Evolutionary conservation across 2,113 vertebrate species (phyloP), one percentile per base, ranked within the genome.

Genomic region (Meles meles): DNA sequence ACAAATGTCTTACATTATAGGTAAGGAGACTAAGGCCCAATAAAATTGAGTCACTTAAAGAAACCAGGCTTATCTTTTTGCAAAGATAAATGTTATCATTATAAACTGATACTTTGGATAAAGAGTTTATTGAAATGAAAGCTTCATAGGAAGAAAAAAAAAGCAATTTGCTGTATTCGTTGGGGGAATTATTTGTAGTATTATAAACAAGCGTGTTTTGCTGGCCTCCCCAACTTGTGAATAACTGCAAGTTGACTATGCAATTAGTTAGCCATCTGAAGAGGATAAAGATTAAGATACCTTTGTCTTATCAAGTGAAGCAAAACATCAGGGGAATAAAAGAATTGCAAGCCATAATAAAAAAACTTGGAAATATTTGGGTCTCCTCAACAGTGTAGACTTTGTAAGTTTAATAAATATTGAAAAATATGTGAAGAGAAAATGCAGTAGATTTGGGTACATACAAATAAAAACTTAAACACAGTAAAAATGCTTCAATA

Each of bases 111-210:
- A 14, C 27, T 96, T 83, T 97, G 11, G 13, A 21, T 86, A 57
- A 80, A 94, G 47, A 59, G 49, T 93, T 95, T 86, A 86, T n/a
- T 95, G 5, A 92, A 97, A 72, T 55, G 27, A 92, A 89, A 96
- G 20, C 34, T 83, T 79, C 93, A 57, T 7, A 52, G 14, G 29
- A 23, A 39, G 14, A 17, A 49, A 47, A 71, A 44, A 61, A 27
- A n/a, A 37, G 12, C 59, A 93, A 27, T 82, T 55, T 83, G 17
- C 14, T 61, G 3, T 67, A 79, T 57, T 86, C 13, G 23, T 34
- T 88, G 23, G 49, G 25, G 12, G 9, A 81, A 61, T 39, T 59
- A 82, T 80, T 74, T 25, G 18, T 17, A 39, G 69, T 61, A 67
- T 44, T 86, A 77, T 67, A 88, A 29, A 14, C 12, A 84, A 17